Conservation (phyloP, 2,888 invertebrate genomes). For the Cryptus viduatorius region DNA sequence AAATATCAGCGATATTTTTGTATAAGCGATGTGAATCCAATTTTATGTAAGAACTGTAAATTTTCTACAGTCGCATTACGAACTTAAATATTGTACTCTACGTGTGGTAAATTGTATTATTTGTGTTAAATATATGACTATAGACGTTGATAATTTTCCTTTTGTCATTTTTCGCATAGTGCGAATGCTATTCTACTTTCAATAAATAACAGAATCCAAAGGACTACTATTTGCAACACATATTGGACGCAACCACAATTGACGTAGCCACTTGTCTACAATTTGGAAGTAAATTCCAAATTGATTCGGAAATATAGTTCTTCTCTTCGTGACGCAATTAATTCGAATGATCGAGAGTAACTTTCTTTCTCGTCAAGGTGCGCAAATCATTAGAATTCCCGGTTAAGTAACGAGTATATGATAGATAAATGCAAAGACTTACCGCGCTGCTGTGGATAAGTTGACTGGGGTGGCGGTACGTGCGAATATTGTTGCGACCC, state of each 20-base stretch:
- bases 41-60: no score
- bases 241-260: not conserved
- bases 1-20: no score
- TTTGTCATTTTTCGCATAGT: not conserved
- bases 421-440: constrained; percentile 66
- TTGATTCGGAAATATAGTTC: not conserved
- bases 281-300: no score
- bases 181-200: not conserved
- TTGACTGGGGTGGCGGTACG: constrained; percentile 79
- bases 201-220: not conserved
- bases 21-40: no score
- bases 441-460: constrained; percentile 74
- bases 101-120: no score
- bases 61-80: no score
- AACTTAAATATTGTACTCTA: no score
- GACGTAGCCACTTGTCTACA: not conserved
- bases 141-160: no score
- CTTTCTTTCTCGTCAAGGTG: not conserved
- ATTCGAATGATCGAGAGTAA: not conserved
- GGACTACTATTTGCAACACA: not conserved
- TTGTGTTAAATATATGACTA: not conserved
- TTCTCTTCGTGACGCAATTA: not conserved
- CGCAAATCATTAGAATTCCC: not conserved
- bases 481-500: constrained; percentile 80
- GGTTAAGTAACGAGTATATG: not conserved